phyloP scores from a whole-genome alignment of 2,113 vertebrate species.

The Petaurus breviceps region DNA sequence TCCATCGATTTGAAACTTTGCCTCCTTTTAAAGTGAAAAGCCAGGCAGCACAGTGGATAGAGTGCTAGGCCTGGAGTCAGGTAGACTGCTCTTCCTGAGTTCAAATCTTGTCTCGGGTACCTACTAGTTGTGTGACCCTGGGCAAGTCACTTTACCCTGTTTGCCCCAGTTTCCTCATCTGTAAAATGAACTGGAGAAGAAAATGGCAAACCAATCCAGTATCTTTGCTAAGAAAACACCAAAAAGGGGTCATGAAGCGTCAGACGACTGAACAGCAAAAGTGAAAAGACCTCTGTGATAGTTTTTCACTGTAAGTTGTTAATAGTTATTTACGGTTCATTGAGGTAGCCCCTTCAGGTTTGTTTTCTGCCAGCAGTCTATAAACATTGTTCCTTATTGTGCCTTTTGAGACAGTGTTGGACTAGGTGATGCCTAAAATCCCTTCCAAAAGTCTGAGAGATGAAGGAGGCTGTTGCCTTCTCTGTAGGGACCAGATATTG shows the following conservation, averaged over 20 bases:
- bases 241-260: too few species aligned
- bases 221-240: too few species aligned
- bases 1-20: background rate
- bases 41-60: background rate
- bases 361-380: background rate
- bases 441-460: background rate
- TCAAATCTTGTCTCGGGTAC: background rate
- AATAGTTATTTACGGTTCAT: too few species aligned
- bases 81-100: too few species aligned
- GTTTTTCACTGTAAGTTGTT: background rate
- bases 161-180: too few species aligned
- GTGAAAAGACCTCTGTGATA: background rate
- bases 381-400: background rate
- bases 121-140: background rate
- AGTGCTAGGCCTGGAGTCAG: background rate
- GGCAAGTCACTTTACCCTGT: too few species aligned
- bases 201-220: too few species aligned
- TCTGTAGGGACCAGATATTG: background rate
- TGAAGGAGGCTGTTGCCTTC: background rate
- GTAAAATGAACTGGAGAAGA: too few species aligned
- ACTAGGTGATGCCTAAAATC: background rate
- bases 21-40: background rate
- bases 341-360: background rate
- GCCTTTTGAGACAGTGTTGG: background rate
- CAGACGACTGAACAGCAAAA: too few species aligned